These are phyloP conservation scores for Cephus pygmeus DNA, from an alignment of 2,888 invertebrate genomes.

Conservation along the genomic window DNA sequence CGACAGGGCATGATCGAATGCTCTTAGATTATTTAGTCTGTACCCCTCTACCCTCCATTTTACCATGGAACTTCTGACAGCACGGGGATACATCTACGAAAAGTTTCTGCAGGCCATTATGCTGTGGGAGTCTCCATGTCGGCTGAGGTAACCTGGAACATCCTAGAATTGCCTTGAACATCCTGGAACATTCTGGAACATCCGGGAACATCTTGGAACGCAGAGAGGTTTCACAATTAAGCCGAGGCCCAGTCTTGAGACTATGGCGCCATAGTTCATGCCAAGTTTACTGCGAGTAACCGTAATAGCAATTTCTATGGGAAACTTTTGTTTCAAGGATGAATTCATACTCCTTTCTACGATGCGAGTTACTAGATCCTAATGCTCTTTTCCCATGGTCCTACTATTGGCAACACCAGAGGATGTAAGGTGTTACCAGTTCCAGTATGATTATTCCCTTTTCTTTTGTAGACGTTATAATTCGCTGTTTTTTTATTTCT, in stretches of 20 bases:
- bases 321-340: neutral
- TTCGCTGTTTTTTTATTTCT: neutral
- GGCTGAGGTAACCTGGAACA: neutral
- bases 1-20: conserved; percentile 21
- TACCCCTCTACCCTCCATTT: neutral
- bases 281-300: neutral
- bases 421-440: neutral
- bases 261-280: neutral
- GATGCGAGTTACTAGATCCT: neutral
- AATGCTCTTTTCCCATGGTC: neutral
- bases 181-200: conserved; percentile 6
- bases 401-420: neutral
- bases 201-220: conserved; percentile 7
- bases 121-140: neutral
- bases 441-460: neutral
- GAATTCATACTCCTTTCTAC: neutral
- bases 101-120: neutral
- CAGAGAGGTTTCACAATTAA: neutral
- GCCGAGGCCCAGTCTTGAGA: neutral
- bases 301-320: neutral
- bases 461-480: neutral
- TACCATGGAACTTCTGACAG: conserved; percentile 9
- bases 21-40: conserved; percentile 18
- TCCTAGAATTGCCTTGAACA: neutral
- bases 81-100: conserved; percentile 2